Evolutionary conservation across 2,113 vertebrate genomes (phyloP), one percentile per base, ranked within the genome.

Genomic region (Ancistrus triradiatus): DNA sequence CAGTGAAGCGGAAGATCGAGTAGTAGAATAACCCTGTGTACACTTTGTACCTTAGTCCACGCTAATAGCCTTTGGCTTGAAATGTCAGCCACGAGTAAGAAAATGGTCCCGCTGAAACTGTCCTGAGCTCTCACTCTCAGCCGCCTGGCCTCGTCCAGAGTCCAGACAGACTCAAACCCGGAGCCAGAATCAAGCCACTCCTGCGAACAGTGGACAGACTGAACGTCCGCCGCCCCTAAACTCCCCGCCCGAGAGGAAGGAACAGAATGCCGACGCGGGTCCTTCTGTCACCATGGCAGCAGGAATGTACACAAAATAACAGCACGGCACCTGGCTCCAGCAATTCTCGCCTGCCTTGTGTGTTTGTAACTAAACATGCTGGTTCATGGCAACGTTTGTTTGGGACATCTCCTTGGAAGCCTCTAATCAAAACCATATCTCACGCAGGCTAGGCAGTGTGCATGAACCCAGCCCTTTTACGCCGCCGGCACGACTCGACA

Each of bases 351-450:
- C 78, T 72, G 66, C 72, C 74, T 76, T 80, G 73, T 85, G 80
- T 87, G 83, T 87, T 85, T 86, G 81, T 82, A 74, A 81, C 78
- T 78, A 88, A 88, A 87, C 82, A 87, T 78, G 76, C 25, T 11
- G 75, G 77, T 81, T 85, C 87, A 83, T 87, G 82, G 85, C 84
- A 87, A 87, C 87, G 5, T 78, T 70, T 82, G 73, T 84, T 83
- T 83, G 80, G 83, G 80, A 79, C 70, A 53, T 79, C 75, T 80
- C 19, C 77, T 75, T 77, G 74, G 76, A 73, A 82, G 74, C 70
- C 72, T 70, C 63, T 77, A 77, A 79, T 82, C 73, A 76, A 78
- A 78, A 78, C 74, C 78, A 80, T 72, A 67, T 82, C 75, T 77
- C 31, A 70, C 38, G 35, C 59, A 46, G 21, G 22, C 43, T 27